These are phyloP conservation scores for Seira musarum DNA, from an alignment of 2,888 invertebrate genomes.

Conservation along the genomic window DNA sequence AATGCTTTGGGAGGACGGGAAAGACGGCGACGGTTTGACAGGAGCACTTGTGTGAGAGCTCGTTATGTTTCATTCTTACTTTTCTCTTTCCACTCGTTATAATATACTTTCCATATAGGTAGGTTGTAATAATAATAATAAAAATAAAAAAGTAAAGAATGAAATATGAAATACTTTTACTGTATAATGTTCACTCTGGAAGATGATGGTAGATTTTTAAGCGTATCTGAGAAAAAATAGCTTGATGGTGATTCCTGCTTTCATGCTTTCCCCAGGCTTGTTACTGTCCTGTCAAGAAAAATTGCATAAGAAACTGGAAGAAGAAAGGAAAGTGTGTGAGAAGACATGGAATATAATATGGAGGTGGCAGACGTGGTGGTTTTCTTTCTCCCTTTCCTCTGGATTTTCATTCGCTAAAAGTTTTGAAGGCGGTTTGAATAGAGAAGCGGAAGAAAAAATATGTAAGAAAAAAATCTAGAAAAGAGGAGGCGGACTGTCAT, in stretches of 20 bases:
- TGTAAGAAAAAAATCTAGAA: constrained; percentile 9
- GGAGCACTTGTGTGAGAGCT: constrained; percentile 49
- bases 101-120: constrained; percentile 33
- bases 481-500: constrained; percentile 46
- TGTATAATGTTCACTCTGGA: not conserved
- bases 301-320: constrained; percentile 54
- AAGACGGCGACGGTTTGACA: constrained; percentile 39
- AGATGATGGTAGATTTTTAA: not conserved
- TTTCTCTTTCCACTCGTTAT: constrained; percentile 34
- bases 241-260: not conserved
- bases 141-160: not conserved
- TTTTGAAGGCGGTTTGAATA: constrained; percentile 53
- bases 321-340: constrained; percentile 21
- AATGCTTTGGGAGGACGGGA: not conserved
- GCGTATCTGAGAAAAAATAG: too few species aligned
- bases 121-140: not conserved
- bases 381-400: constrained; percentile 19
- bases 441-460: constrained; percentile 27
- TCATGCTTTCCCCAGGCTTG: not conserved
- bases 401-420: constrained; percentile 53
- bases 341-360: constrained; percentile 32
- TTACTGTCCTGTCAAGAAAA: constrained; percentile 48
- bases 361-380: constrained; percentile 50
- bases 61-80: constrained; percentile 49
- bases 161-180: not conserved